These are phyloP conservation scores for Papilio machaon DNA, from an alignment of 1,140 invertebrate genomes.

Conservation along the genomic window DNA sequence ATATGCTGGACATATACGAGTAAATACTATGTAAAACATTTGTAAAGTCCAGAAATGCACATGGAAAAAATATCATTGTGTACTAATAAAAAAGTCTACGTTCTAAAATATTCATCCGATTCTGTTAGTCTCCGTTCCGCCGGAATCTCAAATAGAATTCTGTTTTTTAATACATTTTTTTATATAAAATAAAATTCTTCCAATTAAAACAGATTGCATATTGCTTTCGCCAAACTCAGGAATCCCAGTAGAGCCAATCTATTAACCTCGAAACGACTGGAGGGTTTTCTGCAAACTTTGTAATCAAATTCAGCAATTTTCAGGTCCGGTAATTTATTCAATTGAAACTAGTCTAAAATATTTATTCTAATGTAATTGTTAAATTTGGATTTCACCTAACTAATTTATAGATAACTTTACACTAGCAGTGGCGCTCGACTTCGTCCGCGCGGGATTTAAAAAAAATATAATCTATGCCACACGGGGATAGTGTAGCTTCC, in stretches of 20 bases:
- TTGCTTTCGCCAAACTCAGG: conserved; percentile 9
- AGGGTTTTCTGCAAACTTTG: conserved; percentile 16
- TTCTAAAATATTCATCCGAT: conserved; percentile 1
- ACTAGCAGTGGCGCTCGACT: too few species aligned
- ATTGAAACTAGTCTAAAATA: conserved; percentile 11
- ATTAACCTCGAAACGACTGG: conserved; percentile 8
- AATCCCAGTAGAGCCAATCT: conserved; percentile 12
- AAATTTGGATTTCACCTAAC: background rate
- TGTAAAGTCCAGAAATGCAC: too few species aligned
- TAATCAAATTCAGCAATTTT: conserved; percentile 24
- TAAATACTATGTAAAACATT: too few species aligned
- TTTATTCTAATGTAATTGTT: conserved; percentile 3
- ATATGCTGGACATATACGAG: too few species aligned
- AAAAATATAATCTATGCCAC: too few species aligned
- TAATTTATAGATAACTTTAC: background rate
- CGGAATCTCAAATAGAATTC: conserved; percentile 15
- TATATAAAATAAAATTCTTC: background rate
- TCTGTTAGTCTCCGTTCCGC: background rate
- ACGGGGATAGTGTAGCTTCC: too few species aligned
- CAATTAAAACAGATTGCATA: conserved; percentile 28
- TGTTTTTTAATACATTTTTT: background rate
- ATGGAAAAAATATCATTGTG: background rate
- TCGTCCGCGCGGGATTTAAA: too few species aligned
- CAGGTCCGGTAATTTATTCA: conserved; percentile 19
- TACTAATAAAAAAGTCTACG: background rate